Evolutionary conservation across 2,888 invertebrate genomes (phyloP), one percentile per base, ranked within the genome.

Genomic region (Anaspis maculata): DNA sequence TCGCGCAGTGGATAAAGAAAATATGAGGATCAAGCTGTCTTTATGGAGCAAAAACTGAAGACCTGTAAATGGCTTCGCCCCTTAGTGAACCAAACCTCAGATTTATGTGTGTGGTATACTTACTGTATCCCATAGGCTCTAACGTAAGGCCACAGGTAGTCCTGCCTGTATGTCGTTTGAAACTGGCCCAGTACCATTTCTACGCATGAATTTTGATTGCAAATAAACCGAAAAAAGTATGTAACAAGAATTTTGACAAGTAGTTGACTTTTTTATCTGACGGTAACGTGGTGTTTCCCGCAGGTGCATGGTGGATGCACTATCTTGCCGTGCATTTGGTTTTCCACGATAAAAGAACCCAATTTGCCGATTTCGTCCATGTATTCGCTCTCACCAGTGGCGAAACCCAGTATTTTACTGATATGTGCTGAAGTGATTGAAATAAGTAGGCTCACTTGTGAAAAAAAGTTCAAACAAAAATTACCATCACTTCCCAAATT

Each of bases 91-190:
- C n/a, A n/a, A n/a, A n/a, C n/a, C n/a, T n/a, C n/a, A n/a, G n/a
- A n/a, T n/a, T n/a, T n/a, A n/a, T n/a, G n/a, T n/a, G n/a, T n/a
- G n/a, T n/a, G n/a, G n/a, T n/a, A n/a, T n/a, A n/a, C n/a, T 51
- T 53, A 66, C 64, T 52, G 60, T 15, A 53, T 42, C 11, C 64
- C 61, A 27, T 64, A 52, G 3, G 54, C 52, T 30, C 57, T 54
- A 2, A 61, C 62, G 51, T 68, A 62, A 0, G 78, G 78, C 78
- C 78, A 79, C 12, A 74, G 49, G 45, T 74, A 79, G 55, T 79
- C 79, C 49, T 74, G 75, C 25, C 70, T 66, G 48, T 79, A 78
- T 1, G 74, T 77, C 1, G 78, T 73, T 33, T 75, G 59, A 47
- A 73, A 79, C 45, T 75, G 73, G 60, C 76, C 74, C 74, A 77